Percentiles rank a stretch among this genome's conserved stretches.
phyloP scores from a whole-genome alignment of 2,888 invertebrate genomes.

The Priocnemis perturbator region DNA sequence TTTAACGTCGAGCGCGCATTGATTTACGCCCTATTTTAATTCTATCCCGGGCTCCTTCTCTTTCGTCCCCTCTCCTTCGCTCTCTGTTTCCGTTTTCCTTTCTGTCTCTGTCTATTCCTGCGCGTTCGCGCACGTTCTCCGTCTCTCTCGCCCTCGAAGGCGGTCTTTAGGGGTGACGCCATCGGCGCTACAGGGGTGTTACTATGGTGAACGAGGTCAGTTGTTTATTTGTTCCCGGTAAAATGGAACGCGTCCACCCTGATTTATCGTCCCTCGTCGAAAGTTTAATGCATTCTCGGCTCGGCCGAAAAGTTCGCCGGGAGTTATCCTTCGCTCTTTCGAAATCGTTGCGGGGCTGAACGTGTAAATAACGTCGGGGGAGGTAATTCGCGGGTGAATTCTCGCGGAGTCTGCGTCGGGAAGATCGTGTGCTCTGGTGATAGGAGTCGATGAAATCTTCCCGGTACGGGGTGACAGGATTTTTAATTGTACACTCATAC shows the following conservation, averaged over 20 bases:
- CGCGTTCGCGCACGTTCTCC: neutral
- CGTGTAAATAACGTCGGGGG: no score
- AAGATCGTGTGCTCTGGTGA: no score
- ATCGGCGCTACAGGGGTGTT: constrained; percentile 35
- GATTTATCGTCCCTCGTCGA: constrained; percentile 48
- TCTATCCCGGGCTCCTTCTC: constrained; percentile 33
- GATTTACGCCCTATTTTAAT: constrained; percentile 52
- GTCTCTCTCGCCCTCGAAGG: constrained; percentile 13
- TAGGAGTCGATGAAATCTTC: no score
- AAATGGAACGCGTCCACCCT: constrained; percentile 47
- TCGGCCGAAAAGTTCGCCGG: constrained; percentile 27
- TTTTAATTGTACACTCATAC: no score
- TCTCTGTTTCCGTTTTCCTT: constrained; percentile 17
- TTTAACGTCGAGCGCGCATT: constrained; percentile 31
- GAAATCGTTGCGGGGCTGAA: neutral
- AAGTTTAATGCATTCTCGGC: constrained; percentile 39
- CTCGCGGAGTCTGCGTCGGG: no score
- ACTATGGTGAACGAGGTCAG: constrained; percentile 53
- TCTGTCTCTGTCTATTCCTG: constrained; percentile 30
- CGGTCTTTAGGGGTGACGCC: constrained; percentile 2
- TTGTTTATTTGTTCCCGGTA: constrained; percentile 48
- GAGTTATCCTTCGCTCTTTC: neutral
- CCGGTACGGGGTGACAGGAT: no score
- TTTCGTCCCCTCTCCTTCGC: constrained; percentile 1
- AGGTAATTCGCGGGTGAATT: no score